These are phyloP conservation scores for Fabriciana adippe DNA, from an alignment of 2,888 invertebrate species.

Conservation along the genomic window DNA sequence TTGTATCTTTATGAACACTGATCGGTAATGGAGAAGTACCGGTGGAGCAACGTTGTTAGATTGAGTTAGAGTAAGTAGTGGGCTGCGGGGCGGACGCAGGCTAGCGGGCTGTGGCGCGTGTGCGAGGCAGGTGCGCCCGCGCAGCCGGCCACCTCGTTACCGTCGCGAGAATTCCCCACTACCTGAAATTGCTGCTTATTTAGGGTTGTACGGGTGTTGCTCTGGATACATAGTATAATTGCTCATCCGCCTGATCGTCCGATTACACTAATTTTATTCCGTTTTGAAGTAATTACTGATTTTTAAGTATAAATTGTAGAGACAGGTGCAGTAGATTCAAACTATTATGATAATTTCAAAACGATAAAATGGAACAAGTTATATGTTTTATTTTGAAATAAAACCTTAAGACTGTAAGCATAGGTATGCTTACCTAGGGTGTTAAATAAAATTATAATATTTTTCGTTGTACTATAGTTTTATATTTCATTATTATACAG, in stretches of 20 bases:
- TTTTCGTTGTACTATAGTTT: no score
- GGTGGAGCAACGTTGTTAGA: neutral
- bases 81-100: constrained; percentile 49
- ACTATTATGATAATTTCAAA: constrained; percentile 34
- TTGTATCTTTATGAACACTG: no score
- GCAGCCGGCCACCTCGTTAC: constrained; percentile 70
- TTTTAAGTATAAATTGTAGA: constrained; percentile 38
- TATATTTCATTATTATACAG: no score
- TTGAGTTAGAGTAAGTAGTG: constrained; percentile 40
- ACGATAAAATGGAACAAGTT: constrained; percentile 7
- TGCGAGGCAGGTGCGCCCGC: constrained; percentile 66
- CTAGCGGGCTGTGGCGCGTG: constrained; percentile 48
- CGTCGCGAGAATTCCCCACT: constrained; percentile 62
- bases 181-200: constrained; percentile 63
- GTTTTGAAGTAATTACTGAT: constrained; percentile 42
- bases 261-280: constrained; percentile 42
- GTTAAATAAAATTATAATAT: no score
- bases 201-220: constrained; percentile 50
- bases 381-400: neutral
- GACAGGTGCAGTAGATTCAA: constrained; percentile 39
- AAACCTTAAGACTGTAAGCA: neutral
- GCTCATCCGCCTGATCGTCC: constrained; percentile 38
- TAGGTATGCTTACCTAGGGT: no score
- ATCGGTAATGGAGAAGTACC: neutral
- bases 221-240: constrained; percentile 42